A percentile compares a stretch with the other conserved stretches of the same genome.
Evolutionary conservation across 2,113 vertebrate species (phyloP).

Genomic region (Synodontis membranacea): DNA sequence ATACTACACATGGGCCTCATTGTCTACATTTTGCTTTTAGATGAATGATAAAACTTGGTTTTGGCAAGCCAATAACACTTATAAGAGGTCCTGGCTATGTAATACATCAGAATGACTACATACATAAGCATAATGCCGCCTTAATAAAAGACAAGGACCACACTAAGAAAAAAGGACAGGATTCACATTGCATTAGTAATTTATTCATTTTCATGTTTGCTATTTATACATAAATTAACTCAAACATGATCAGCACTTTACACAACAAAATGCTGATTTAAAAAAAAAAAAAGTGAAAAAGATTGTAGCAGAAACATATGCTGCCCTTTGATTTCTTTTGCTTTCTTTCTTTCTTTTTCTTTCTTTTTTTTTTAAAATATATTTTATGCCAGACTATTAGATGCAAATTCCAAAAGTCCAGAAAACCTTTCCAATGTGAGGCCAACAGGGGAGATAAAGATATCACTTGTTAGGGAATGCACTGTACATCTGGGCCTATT

Average conservation of each 20-base stretch:
- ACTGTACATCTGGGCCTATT: slow-evolving; percentile 23
- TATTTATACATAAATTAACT: slow-evolving; percentile 50
- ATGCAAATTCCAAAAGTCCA: slow-evolving; percentile 31
- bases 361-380: background rate
- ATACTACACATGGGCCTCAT: slow-evolving; percentile 39
- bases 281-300: slow-evolving; percentile 12
- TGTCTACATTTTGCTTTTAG: slow-evolving; percentile 45
- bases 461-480: slow-evolving; percentile 15
- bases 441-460: slow-evolving; percentile 36
- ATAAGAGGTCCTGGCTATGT: slow-evolving; percentile 1
- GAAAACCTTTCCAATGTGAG: slow-evolving; percentile 18
- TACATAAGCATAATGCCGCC: background rate
- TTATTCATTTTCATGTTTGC: slow-evolving; percentile 42
- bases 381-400: slow-evolving; percentile 11
- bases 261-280: background rate
- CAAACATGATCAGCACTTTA: background rate
- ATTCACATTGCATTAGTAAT: slow-evolving; percentile 21
- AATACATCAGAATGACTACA: slow-evolving; percentile 21
- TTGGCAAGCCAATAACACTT: background rate
- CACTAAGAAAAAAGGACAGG: background rate
- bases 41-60: slow-evolving; percentile 47
- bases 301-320: slow-evolving; percentile 21
- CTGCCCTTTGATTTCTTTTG: background rate
- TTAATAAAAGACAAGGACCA: background rate
- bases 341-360: background rate